Evolutionary conservation across 2,797 vertebrate genomes (phyloP).

Genomic region (Oreochromis grahami): DNA sequence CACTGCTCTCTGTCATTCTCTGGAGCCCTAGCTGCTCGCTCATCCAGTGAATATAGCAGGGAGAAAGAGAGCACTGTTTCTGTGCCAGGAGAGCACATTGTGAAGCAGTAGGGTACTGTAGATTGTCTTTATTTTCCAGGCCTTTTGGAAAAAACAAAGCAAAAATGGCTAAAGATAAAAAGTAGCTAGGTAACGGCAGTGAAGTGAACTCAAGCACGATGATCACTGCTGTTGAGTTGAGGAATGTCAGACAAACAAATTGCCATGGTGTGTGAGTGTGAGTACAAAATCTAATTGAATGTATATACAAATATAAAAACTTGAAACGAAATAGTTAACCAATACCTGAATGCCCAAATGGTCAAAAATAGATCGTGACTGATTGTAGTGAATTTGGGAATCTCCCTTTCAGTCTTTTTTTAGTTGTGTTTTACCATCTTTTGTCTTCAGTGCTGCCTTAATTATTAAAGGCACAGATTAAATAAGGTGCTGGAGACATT

Average conservation of each 20-base stretch:
- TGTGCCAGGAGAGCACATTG: not conserved
- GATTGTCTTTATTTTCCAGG: not conserved
- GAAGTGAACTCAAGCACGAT: not conserved
- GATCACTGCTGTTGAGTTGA: not conserved
- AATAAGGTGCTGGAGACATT: not conserved
- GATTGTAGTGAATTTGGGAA: not conserved
- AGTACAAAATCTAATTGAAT: not conserved
- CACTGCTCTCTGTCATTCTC: not conserved
- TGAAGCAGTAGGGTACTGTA: not conserved
- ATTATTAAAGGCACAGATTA: not conserved
- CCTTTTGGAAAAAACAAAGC: not conserved
- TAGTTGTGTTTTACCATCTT: not conserved
- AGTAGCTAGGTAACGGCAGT: not conserved
- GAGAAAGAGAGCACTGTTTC: not conserved
- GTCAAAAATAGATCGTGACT: not conserved
- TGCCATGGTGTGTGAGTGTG: not conserved
- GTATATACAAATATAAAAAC: not conserved
- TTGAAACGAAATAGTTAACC: not conserved
- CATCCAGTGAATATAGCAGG: not conserved
- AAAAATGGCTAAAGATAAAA: not conserved
- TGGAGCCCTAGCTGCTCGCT: not conserved
- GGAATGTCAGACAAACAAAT: not conserved
- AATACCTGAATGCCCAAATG: not conserved
- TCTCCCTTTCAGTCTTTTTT: not conserved
- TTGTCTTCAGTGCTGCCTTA: not conserved